phyloP scores from a whole-genome alignment of 30 jellyfish, hydroid and myxozoan genomes.

The Pseudorhiza aurosa region DNA sequence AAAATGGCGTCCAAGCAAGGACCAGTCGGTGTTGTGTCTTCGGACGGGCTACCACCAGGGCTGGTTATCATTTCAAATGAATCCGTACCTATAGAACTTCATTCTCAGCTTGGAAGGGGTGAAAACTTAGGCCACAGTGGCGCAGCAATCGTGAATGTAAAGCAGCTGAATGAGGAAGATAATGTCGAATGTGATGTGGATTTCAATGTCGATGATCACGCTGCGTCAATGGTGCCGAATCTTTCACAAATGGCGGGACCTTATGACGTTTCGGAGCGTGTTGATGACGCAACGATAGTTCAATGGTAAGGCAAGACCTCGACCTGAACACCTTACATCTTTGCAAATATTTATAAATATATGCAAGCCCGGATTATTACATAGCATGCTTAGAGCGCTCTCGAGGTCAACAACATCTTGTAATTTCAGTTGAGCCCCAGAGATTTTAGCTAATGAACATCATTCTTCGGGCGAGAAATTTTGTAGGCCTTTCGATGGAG shows the following conservation, averaged over 20 bases:
- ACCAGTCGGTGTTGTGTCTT: conserved; percentile 33
- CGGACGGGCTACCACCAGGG: conserved; percentile 75
- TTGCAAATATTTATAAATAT: too few relatives aligned
- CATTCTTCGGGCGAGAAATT: too few relatives aligned
- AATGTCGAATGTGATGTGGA: conserved; percentile 21
- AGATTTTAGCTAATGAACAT: too few relatives aligned
- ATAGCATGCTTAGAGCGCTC: too few relatives aligned
- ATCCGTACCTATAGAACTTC: conserved; percentile 60
- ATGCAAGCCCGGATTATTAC: too few relatives aligned
- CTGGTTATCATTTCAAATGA: conserved; percentile 51
- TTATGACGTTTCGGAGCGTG: conserved; percentile 39
- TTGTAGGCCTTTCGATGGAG: too few relatives aligned
- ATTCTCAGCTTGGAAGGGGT: conserved; percentile 16
- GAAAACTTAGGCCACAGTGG: not conserved
- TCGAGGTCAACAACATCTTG: too few relatives aligned
- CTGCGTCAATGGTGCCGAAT: conserved; percentile 28
- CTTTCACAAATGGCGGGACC: conserved; percentile 22
- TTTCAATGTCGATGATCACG: conserved; percentile 12
- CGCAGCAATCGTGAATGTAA: not conserved
- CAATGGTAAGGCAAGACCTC: conserved; percentile 25
- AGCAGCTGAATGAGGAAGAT: conserved; percentile 2
- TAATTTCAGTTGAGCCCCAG: too few relatives aligned
- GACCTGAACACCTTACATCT: too few relatives aligned
- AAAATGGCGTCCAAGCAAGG: conserved; percentile 70
- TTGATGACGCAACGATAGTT: conserved; percentile 26